These are phyloP conservation scores for Panorpa germanica DNA, from an alignment of 2,888 invertebrate species.

Conservation along the genomic window DNA sequence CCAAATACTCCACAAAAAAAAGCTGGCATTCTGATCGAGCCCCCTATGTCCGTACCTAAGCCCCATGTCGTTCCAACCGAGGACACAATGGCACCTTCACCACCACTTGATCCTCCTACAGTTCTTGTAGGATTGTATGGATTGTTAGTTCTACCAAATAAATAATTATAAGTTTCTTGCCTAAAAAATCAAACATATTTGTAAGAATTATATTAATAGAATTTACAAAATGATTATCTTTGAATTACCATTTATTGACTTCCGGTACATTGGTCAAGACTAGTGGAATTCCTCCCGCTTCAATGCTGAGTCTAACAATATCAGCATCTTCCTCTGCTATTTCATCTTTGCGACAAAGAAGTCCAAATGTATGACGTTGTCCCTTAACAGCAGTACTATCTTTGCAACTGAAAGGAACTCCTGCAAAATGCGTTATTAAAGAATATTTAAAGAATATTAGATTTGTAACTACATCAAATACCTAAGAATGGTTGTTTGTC, in stretches of 20 bases:
- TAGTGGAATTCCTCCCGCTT: conserved; percentile 71
- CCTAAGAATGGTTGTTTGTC: conserved; percentile 58
- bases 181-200: conserved; percentile 16
- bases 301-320: conserved; percentile 46
- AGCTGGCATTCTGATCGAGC: conserved; percentile 78
- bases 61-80: conserved; percentile 69
- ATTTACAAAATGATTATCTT: neutral
- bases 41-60: conserved; percentile 85
- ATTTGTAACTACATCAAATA: conserved; percentile 15
- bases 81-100: conserved; percentile 58
- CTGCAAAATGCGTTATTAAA: conserved; percentile 21
- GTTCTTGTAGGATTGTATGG: conserved; percentile 75
- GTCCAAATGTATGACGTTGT: conserved; percentile 47
- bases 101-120: conserved; percentile 86
- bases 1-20: conserved; percentile 77
- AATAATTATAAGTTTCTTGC: conserved; percentile 71
- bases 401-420: conserved; percentile 85
- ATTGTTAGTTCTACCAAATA: conserved; percentile 80
- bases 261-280: conserved; percentile 89
- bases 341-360: conserved; percentile 35
- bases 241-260: conserved; percentile 62
- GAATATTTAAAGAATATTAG: neutral
- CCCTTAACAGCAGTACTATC: conserved; percentile 70
- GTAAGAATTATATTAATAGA: neutral
- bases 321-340: conserved; percentile 60